Evolutionary conservation across 2,797 vertebrate species (phyloP), one percentile per base, ranked within the genome.

Genomic region (Sphenodon punctatus): DNA sequence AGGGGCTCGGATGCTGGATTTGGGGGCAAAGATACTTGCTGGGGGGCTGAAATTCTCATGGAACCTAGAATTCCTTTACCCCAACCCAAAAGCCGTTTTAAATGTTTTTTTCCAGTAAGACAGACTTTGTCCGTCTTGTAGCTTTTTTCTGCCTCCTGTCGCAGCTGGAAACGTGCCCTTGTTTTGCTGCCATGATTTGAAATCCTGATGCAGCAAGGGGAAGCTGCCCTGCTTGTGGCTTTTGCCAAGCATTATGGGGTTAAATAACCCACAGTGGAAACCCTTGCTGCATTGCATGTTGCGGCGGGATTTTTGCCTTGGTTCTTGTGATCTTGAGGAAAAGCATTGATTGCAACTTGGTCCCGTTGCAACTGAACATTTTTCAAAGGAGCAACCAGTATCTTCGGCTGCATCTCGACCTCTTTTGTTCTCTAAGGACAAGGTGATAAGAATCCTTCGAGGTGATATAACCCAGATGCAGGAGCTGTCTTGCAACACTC

Each of bases 381-480:
- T n/a, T n/a, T n/a, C n/a, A n/a, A n/a, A n/a, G n/a, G n/a, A n/a
- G n/a, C n/a, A n/a, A n/a, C 6, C 2, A 8, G 3, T 42, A 45
- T 11, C 16, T 12, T 49, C 15, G 27, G 3, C 1, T 6, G 19
- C 20, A 27, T n/a, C 10, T 10, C 6, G 19, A 59, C 80, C 39
- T 5, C 4, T 17, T 59, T 2, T 0, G 3, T 55, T 42, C 23
- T 2, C 0, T 12, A 30, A 32, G 55, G 17, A n/a, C n/a, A n/a
- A n/a, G n/a, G n/a, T n/a, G n/a, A n/a, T n/a, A n/a, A n/a, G n/a
- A n/a, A n/a, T n/a, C n/a, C n/a, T n/a, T n/a, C n/a, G n/a, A n/a
- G n/a, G n/a, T n/a, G n/a, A n/a, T n/a, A n/a, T n/a, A n/a, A n/a
- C n/a, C n/a, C n/a, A n/a, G n/a, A n/a, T n/a, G 14, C 13, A 30